Base-by-base conservation (phyloP, 1,140 invertebrate species). In the Cephus cinctus region DNA sequence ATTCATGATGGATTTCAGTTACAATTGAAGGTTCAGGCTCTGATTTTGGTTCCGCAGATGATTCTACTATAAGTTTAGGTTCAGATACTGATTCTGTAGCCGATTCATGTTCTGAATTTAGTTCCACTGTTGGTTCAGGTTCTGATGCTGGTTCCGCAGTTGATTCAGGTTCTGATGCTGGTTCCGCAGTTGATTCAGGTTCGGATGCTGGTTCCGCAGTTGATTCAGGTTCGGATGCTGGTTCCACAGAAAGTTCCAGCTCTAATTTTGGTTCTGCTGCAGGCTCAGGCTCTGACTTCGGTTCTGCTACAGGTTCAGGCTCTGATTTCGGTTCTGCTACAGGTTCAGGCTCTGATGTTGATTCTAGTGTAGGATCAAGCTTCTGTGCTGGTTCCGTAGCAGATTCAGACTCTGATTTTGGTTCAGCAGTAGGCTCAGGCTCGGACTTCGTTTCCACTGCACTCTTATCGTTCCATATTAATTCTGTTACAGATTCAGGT, bases 261-360 rank as follows among this genome's bases (percentile, higher is more conserved):
- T 51, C 51, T 21, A 50, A 27, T 19, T 27, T 40, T n/a, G 53
- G 25, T 45, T 47, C 39, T 23, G 43, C 35, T 23, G 41, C 44
- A 35, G 48, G 30, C 47, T 56, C 51, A 22, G 43, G 34, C 14
- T 43, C 20, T 5, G 56, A 47, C 11, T 42, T 15, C 8, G 34
- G 34, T 36, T 36, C 34, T 9, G 11, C 8, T 14, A 34, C 63
- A 36, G 64, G 54, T 47, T 55, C 30, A 6, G 64, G 43, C 41
- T 57, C 53, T 14, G 63, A 52, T 53, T 73, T 62, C 12, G 63
- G 63, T 55, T 66, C 59, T 12, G 55, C 27, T 21, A 39, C 42
- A 27, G 43, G 53, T 39, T 55, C 54, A 3, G 47, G 60, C 46
- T 47, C 45, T 4, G 46, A 36, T 19, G 27, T 40, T n/a, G 53